These are phyloP conservation scores for Ascaphus truei DNA, from an alignment of 2,113 vertebrate species.

Conservation along the genomic window DNA sequence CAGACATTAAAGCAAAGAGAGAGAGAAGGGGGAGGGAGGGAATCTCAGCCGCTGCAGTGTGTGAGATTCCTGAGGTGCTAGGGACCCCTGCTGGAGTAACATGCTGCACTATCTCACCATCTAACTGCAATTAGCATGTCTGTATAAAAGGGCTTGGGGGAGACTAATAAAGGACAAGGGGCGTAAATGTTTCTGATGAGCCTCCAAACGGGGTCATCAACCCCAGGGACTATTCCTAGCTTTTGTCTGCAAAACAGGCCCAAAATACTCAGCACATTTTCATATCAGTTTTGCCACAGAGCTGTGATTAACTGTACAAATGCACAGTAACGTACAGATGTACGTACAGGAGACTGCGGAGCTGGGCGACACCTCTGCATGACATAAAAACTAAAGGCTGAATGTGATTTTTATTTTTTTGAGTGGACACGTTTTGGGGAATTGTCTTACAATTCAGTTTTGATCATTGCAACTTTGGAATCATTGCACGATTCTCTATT, in stretches of 20 bases:
- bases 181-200: slow-evolving; percentile 15
- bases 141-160: slow-evolving; percentile 4
- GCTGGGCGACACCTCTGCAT: too few relatives aligned
- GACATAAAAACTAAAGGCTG: too few relatives aligned
- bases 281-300: not conserved
- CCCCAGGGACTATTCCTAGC: slow-evolving; percentile 2
- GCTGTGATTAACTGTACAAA: not conserved
- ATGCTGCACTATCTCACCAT: not conserved
- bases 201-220: slow-evolving; percentile 10
- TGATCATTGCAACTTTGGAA: too few relatives aligned
- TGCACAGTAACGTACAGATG: not conserved
- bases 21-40: slow-evolving; percentile 21
- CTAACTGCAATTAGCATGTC: slow-evolving; percentile 1
- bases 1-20: slow-evolving; percentile 2
- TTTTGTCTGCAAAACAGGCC: not conserved
- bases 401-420: too few relatives aligned
- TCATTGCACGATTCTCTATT: too few relatives aligned
- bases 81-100: slow-evolving; percentile 61
- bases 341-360: not conserved
- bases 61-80: slow-evolving; percentile 56
- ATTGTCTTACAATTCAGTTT: too few relatives aligned
- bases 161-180: slow-evolving; percentile 13
- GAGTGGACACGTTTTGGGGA: too few relatives aligned
- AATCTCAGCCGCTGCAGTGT: not conserved
- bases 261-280: not conserved